A percentile compares a stretch with the other conserved stretches of the same genome.
Evolutionary conservation across 2,113 vertebrate genomes (phyloP).

Genomic region (Callospermophilus lateralis): DNA sequence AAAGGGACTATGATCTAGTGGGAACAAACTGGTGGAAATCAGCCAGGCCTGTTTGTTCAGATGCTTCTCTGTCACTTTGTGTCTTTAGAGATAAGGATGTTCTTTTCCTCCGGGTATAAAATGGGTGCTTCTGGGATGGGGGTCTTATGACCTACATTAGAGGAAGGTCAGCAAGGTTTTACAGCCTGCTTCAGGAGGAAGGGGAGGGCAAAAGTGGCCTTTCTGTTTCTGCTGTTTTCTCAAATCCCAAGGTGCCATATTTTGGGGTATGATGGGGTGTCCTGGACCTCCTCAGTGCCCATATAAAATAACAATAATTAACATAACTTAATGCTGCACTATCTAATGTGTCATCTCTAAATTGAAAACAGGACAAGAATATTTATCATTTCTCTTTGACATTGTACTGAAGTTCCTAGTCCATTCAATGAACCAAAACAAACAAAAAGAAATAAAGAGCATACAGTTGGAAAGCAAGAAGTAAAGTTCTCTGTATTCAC

Average conservation of each 20-base stretch:
- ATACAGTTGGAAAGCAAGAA: neutral
- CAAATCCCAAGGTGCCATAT: neutral
- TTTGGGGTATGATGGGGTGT: neutral
- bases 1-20: neutral
- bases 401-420: neutral
- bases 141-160: neutral
- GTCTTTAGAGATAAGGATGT: neutral
- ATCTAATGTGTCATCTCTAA: neutral
- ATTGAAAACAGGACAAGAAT: neutral
- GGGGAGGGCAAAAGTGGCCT: neutral
- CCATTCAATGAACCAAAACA: neutral
- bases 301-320: neutral
- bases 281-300: neutral
- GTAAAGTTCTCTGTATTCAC: neutral
- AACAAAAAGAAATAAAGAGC: neutral
- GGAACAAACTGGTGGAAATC: neutral
- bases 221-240: neutral
- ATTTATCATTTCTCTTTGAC: neutral
- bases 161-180: neutral
- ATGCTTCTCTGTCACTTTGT: neutral
- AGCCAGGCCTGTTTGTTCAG: neutral
- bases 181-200: neutral
- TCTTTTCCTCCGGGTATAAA: neutral
- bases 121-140: neutral
- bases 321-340: neutral